Percentiles rank a stretch among this genome's conserved stretches.
phyloP scores from a whole-genome alignment of 2,797 vertebrate species.

The Pangasius djambal region DNA sequence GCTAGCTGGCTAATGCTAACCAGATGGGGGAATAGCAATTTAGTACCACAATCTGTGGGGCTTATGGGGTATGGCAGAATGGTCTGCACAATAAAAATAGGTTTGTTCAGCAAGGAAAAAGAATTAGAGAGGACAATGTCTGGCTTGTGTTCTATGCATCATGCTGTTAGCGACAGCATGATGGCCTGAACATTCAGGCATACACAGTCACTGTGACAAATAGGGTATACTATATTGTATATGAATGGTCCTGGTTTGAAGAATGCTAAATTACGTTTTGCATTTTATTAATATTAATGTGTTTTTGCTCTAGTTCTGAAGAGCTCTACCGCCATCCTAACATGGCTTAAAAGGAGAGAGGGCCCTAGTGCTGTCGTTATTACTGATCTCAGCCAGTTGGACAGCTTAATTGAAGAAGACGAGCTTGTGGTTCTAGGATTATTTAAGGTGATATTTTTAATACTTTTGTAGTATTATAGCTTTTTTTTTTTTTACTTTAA shows the following conservation, averaged over 20 bases:
- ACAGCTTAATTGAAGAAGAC: slow-evolving; percentile 70
- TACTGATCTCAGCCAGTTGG: slow-evolving; percentile 72
- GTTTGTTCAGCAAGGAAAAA: not conserved
- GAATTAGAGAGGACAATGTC: not conserved
- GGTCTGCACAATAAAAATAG: not conserved
- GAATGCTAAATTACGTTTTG: not conserved
- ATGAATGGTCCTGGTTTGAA: not conserved
- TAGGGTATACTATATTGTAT: not conserved
- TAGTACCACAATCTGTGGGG: not conserved
- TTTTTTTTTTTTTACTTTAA: not conserved
- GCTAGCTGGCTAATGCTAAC: not conserved
- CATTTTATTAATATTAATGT: not conserved
- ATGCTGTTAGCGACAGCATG: not conserved
- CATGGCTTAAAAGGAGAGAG: slow-evolving; percentile 86
- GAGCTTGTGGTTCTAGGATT: slow-evolving; percentile 85
- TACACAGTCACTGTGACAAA: not conserved
- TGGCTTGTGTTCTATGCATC: not conserved
- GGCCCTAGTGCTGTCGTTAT: slow-evolving; percentile 79
- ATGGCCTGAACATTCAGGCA: not conserved
- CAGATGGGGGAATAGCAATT: not conserved
- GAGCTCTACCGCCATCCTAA: slow-evolving; percentile 81
- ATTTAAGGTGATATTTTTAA: slow-evolving; percentile 81
- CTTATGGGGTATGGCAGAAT: too few relatives aligned
- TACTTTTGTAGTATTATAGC: not conserved
- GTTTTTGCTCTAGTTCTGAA: slow-evolving; percentile 76